These are phyloP conservation scores for Danaus melanippus DNA, from an alignment of 1,140 invertebrate species.

Conservation along the genomic window DNA sequence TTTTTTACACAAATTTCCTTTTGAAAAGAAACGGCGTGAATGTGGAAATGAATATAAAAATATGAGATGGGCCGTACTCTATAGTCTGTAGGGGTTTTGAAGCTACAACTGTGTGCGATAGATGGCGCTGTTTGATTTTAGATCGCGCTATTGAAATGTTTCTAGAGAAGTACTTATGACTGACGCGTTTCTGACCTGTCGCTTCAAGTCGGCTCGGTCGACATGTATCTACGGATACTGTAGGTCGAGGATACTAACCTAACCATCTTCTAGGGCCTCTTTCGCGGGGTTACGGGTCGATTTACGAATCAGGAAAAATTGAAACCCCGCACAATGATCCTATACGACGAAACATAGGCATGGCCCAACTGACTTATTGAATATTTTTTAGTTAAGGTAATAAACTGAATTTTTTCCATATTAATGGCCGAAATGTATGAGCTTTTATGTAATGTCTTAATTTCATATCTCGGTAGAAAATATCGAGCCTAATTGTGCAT, in stretches of 20 bases:
- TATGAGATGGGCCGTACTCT: too few species aligned
- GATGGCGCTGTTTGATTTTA: conserved; percentile 32
- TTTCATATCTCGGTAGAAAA: too few species aligned
- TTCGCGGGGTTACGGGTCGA: conserved; percentile 62
- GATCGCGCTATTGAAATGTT: conserved; percentile 25
- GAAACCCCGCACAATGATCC: conserved; percentile 42
- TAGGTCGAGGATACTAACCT: conserved; percentile 63
- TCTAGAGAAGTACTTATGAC: background rate
- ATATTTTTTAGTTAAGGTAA: too few species aligned
- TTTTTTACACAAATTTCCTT: conserved; percentile 2
- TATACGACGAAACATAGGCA: too few species aligned
- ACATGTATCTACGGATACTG: conserved; percentile 29
- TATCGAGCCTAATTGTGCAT: too few species aligned
- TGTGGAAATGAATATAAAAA: too few species aligned
- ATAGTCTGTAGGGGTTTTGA: too few species aligned
- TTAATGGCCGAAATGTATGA: too few species aligned
- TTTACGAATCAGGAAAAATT: conserved; percentile 65
- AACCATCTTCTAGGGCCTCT: conserved; percentile 65
- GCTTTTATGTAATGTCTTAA: too few species aligned
- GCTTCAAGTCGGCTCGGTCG: conserved; percentile 55
- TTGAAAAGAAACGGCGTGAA: conserved; percentile 4
- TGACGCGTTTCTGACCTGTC: background rate
- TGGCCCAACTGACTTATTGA: too few species aligned
- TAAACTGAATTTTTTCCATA: too few species aligned
- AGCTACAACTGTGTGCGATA: conserved; percentile 6